Base-by-base conservation (phyloP, 2,888 invertebrate genomes). In the Perithous albicinctus region DNA sequence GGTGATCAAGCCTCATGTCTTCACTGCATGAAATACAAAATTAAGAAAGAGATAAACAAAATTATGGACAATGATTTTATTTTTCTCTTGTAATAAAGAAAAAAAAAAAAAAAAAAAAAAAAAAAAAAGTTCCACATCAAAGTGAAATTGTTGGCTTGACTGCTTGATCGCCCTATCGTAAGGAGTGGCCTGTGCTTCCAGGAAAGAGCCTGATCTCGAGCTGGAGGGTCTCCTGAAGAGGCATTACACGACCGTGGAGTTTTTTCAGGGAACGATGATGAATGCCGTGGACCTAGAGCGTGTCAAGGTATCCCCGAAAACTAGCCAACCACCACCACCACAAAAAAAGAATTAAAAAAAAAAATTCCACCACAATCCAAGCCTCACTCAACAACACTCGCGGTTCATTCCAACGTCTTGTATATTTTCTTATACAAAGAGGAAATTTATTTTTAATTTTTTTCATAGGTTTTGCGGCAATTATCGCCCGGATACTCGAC, bases 261-360 rank as follows among this genome's bases (percentile, higher is more conserved):
- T 99, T 97, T 99, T 99, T 97, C 99, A 99, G 96, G 99, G 99
- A 94, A 99, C 99, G 94, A 99, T 99, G 96, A 99, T 99, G 99
- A 99, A 99, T 95, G 99, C 99, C 93, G 98, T 99, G 95, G 99
- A 99, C 96, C 97, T 99, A 96, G 98, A 99, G 94, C 95, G 99
- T 95, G 99, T 99, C 95, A 99, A 99, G 98, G 98, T 98, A 97
- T 95, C 95, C 93, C 69, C 86, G 86, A 84, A 85, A 86, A 88
- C 85, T 80, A 87, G 85, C 86, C 79, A 88, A 85, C 81, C 82
- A 86, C 29, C 56, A 56, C 56, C 29, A 56, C 48, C 18, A 48
- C 48, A 69, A 78, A 59, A 54, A 48, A n/a, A n/a, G n/a, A n/a
- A n/a, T n/a, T n/a, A n/a, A 32, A 70, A 35, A 56, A 15, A 72